Evolutionary conservation across 2,888 invertebrate species (phyloP).

Genomic region (Tiphia femorata): DNA sequence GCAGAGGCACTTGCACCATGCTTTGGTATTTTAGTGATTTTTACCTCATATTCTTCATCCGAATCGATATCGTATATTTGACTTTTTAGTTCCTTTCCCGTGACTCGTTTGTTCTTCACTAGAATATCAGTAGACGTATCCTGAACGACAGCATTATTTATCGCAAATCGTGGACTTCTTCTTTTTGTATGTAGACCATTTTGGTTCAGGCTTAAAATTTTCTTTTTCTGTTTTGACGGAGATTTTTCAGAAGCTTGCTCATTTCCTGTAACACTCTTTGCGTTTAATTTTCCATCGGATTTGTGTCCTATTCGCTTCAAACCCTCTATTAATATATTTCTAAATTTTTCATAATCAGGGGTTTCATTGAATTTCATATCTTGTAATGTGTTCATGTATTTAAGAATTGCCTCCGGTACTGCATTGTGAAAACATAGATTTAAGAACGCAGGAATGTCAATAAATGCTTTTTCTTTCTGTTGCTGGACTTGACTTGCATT

Average conservation of each 20-base stretch:
- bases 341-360: slow-evolving; percentile 82
- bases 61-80: slow-evolving; percentile 54
- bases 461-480: slow-evolving; percentile 79
- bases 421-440: slow-evolving; percentile 66
- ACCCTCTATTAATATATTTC: slow-evolving; percentile 76
- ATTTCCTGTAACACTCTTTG: slow-evolving; percentile 51
- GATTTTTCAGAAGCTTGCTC: slow-evolving; percentile 7
- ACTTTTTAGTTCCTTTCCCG: slow-evolving; percentile 48
- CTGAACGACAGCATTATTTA: slow-evolving; percentile 36
- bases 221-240: slow-evolving; percentile 20
- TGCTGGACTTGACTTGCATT: slow-evolving; percentile 76
- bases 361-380: slow-evolving; percentile 78
- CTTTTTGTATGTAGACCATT: slow-evolving; percentile 4
- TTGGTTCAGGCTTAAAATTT: neutral
- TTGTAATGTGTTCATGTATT: slow-evolving; percentile 78
- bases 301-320: slow-evolving; percentile 75
- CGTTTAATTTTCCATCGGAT: slow-evolving; percentile 74
- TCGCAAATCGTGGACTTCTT: slow-evolving; percentile 24
- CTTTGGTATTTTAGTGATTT: slow-evolving; percentile 58
- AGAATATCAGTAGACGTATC: slow-evolving; percentile 56
- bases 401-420: slow-evolving; percentile 61
- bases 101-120: slow-evolving; percentile 54
- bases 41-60: slow-evolving; percentile 59
- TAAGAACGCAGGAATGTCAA: slow-evolving; percentile 69
- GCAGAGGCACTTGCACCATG: too few species aligned